phyloP scores from a whole-genome alignment of 2,888 invertebrate genomes.

The Hoplodrina blanda region DNA sequence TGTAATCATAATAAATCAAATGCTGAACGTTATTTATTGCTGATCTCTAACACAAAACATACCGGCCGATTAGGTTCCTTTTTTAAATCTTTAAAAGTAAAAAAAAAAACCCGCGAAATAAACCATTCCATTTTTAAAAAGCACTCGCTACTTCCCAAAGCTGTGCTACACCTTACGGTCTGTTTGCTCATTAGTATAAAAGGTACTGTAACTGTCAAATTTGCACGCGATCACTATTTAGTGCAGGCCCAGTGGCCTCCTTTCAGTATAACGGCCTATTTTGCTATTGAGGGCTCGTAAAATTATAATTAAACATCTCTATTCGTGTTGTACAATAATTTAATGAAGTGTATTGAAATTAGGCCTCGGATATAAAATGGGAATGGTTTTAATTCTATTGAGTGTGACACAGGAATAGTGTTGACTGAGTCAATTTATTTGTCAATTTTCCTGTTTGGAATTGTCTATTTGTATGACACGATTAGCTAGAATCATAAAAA shows the following conservation, averaged over 20 bases:
- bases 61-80: neutral
- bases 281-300: slow-evolving; percentile 54
- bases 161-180: neutral
- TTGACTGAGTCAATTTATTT: slow-evolving; percentile 41
- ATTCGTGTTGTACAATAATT: slow-evolving; percentile 49
- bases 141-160: slow-evolving; percentile 26
- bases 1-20: slow-evolving; percentile 51
- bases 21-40: slow-evolving; percentile 6
- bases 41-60: slow-evolving; percentile 6
- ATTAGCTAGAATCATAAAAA: slow-evolving; percentile 24
- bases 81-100: neutral
- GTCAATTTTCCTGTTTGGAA: slow-evolving; percentile 45
- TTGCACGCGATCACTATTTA: slow-evolving; percentile 64
- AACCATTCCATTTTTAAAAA: slow-evolving; percentile 23
- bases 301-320: slow-evolving; percentile 55
- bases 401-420: slow-evolving; percentile 34
- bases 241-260: slow-evolving; percentile 51
- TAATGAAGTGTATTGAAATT: slow-evolving; percentile 46
- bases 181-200: slow-evolving; percentile 54
- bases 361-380: slow-evolving; percentile 47
- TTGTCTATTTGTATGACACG: slow-evolving; percentile 29
- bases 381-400: slow-evolving; percentile 49
- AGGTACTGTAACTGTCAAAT: slow-evolving; percentile 48
- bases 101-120: neutral
- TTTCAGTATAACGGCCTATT: slow-evolving; percentile 55